Conservation (phyloP, 2,888 invertebrate genomes). For the Acrocyrtus sp. region DNA sequence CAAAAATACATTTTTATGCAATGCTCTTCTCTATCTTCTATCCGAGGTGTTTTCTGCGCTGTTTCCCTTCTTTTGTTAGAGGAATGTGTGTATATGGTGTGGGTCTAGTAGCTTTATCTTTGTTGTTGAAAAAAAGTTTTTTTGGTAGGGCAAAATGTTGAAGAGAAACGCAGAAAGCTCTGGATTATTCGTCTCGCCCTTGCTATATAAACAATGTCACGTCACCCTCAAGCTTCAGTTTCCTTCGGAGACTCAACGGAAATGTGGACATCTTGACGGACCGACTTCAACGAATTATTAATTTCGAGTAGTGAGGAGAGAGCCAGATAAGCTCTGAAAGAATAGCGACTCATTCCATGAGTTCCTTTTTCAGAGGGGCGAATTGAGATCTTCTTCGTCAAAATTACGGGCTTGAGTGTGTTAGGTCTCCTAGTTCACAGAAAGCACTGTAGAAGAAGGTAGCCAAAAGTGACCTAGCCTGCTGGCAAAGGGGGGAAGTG, state of each 20-base stretch:
- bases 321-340: conserved; percentile 11
- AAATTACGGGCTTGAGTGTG: conserved; percentile 40
- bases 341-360: conserved; percentile 27
- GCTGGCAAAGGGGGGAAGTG: too few species aligned
- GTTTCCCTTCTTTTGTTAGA: neutral
- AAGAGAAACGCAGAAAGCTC: conserved; percentile 38
- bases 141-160: conserved; percentile 1
- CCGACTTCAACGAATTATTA: neutral
- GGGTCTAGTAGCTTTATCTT: neutral
- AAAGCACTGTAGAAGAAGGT: conserved; percentile 42
- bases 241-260: conserved; percentile 45
- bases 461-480: neutral
- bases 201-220: conserved; percentile 49
- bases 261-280: conserved; percentile 21
- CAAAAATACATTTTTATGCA: neutral
- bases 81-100: neutral
- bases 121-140: neutral
- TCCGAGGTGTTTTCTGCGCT: neutral
- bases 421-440: conserved; percentile 28
- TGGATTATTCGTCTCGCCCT: conserved; percentile 44
- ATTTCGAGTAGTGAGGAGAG: neutral
- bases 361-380: conserved; percentile 27
- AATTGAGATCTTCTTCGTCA: conserved; percentile 38
- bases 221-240: conserved; percentile 37
- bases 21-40: neutral